These are phyloP conservation scores for Saccopteryx leptura DNA, from an alignment of 2,113 vertebrate genomes.

Conservation along the genomic window DNA sequence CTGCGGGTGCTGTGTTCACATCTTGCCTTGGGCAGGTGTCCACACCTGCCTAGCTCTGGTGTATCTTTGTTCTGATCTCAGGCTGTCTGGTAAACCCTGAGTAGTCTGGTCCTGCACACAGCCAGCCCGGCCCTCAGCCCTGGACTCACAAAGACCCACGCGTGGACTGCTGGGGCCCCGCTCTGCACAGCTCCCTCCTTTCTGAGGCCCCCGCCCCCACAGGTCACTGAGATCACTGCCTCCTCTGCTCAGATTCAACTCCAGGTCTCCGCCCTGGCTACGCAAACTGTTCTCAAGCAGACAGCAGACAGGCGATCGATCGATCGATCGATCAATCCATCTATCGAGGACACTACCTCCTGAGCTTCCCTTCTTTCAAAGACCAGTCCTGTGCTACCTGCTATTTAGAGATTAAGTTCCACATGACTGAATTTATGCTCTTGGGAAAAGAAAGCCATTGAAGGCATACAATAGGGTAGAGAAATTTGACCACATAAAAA, in stretches of 20 bases:
- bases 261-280: neutral
- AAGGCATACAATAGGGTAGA: conserved; percentile 16
- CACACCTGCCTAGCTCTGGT: neutral
- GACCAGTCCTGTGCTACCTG: neutral
- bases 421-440: neutral
- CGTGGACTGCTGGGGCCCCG: too few relatives aligned
- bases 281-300: neutral
- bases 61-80: neutral
- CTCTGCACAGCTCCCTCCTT: neutral
- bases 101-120: neutral
- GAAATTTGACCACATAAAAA: neutral
- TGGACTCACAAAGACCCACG: neutral
- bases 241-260: neutral
- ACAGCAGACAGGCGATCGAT: neutral
- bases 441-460: neutral
- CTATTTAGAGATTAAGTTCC: neutral
- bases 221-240: neutral
- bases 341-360: too few relatives aligned
- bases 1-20: fast-evolving
- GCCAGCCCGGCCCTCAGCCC: neutral
- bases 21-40: too few relatives aligned
- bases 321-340: too few relatives aligned
- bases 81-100: neutral
- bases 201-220: neutral
- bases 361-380: neutral